phyloP scores from a whole-genome alignment of 2,113 vertebrate species.

The Empidonax traillii region DNA sequence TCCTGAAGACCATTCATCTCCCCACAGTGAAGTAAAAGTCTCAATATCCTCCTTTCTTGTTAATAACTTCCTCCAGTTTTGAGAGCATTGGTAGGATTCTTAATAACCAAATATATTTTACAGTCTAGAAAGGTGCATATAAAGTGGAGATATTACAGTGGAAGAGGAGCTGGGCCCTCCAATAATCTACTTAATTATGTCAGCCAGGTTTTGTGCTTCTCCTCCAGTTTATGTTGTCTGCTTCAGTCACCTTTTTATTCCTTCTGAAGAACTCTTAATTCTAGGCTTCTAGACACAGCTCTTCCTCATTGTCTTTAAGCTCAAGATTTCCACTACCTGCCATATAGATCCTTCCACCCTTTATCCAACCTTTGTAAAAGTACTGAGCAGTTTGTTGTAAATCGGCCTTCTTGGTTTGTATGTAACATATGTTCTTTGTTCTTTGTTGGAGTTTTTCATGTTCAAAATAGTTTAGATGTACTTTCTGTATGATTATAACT shows the following conservation, averaged over 20 bases:
- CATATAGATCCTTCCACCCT: not conserved
- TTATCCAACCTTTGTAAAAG: not conserved
- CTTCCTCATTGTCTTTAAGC: not conserved
- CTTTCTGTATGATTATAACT: not conserved
- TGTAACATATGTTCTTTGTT: not conserved
- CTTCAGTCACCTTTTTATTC: not conserved
- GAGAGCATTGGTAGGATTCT: not conserved
- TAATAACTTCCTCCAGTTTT: not conserved
- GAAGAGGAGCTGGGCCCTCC: not conserved
- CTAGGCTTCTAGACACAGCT: not conserved
- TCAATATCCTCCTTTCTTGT: not conserved
- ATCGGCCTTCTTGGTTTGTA: not conserved
- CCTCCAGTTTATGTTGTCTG: not conserved
- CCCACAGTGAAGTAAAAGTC: not conserved
- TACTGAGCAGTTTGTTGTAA: not conserved
- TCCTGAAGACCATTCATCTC: not conserved
- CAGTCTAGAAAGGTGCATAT: not conserved
- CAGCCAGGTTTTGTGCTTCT: not conserved
- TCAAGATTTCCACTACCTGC: not conserved
- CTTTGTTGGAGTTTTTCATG: not conserved
- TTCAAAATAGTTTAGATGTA: not conserved
- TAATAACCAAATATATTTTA: not conserved
- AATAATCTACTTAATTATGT: not conserved
- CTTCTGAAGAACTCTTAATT: not conserved
- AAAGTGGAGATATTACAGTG: not conserved